These are phyloP conservation scores for Sebastes itinus DNA, from an alignment of 2,797 vertebrate species.

Conservation along the genomic window DNA sequence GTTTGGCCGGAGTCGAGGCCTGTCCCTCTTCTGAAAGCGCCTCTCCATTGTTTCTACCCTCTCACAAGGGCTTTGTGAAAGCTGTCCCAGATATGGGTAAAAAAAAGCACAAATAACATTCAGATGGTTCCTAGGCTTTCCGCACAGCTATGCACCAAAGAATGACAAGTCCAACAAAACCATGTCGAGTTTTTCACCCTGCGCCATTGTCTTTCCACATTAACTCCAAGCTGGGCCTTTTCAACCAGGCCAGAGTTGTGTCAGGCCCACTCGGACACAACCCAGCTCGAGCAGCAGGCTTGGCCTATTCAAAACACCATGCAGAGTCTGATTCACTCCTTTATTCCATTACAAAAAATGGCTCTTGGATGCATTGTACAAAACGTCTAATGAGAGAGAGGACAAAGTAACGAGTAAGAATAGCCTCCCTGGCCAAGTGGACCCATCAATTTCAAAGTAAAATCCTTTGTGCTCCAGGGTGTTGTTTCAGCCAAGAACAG, in stretches of 20 bases:
- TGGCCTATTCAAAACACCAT: constrained; percentile 78
- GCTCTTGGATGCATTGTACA: constrained; percentile 68
- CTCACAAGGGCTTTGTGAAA: constrained; percentile 81
- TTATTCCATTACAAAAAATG: constrained; percentile 74
- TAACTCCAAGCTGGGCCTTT: constrained; percentile 86
- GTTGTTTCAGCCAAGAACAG: constrained; percentile 67
- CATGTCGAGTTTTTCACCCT: constrained; percentile 85
- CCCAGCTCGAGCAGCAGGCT: constrained; percentile 83
- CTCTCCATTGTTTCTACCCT: constrained; percentile 80
- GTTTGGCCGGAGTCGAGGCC: constrained; percentile 66
- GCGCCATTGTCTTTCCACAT: constrained; percentile 85
- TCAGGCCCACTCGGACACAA: constrained; percentile 80
- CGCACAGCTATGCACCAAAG: constrained; percentile 82
- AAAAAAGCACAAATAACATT: constrained; percentile 85
- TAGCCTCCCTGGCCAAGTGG: constrained; percentile 65
- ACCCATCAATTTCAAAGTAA: constrained; percentile 58
- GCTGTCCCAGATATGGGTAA: constrained; percentile 83
- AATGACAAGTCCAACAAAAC: constrained; percentile 88
- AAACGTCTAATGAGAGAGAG: constrained; percentile 70
- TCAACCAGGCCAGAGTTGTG: constrained; percentile 84
- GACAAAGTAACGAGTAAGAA: constrained; percentile 76
- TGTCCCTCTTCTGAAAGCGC: constrained; percentile 75
- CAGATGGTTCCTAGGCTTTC: constrained; percentile 86
- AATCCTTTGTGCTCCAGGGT: constrained; percentile 50
- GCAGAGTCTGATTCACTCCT: constrained; percentile 78